Conservation (phyloP, 1,140 invertebrate species). For the Mya arenaria region DNA sequence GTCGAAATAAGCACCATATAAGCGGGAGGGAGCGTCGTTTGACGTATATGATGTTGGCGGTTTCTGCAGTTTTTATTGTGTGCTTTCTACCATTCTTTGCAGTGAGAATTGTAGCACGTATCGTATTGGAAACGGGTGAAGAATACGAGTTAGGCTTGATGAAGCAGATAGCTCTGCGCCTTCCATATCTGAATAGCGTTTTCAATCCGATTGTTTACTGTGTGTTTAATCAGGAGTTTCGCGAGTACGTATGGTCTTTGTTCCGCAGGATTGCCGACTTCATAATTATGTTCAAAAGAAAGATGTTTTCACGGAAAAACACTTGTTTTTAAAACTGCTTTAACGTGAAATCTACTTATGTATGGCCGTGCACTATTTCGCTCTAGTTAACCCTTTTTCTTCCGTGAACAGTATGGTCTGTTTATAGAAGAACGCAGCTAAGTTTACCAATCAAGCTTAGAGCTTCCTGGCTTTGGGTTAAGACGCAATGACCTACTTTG, state of each 20-base stretch:
- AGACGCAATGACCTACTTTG: no score
- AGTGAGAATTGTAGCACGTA: not conserved
- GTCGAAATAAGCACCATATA: not conserved
- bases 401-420: no score
- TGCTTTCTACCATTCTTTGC: slow-evolving; percentile 5
- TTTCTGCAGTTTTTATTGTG: not conserved
- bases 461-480: no score
- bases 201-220: slow-evolving; percentile 29
- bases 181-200: not conserved
- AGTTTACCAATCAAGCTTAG: no score
- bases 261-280: not conserved
- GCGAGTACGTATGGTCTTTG: slow-evolving; percentile 6
- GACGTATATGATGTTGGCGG: slow-evolving; percentile 23
- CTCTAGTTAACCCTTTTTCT: no score
- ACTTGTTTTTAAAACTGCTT: no score
- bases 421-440: no score
- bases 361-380: no score
- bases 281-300: not conserved
- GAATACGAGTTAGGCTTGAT: not conserved
- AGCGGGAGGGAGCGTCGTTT: not conserved
- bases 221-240: slow-evolving; percentile 19
- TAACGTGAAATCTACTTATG: no score
- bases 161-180: not conserved
- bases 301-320: no score
- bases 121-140: not conserved